A percentile compares a stretch with the other conserved stretches of the same genome.
Evolutionary conservation across 2,888 invertebrate genomes (phyloP).

Genomic region (Cinara cedri): DNA sequence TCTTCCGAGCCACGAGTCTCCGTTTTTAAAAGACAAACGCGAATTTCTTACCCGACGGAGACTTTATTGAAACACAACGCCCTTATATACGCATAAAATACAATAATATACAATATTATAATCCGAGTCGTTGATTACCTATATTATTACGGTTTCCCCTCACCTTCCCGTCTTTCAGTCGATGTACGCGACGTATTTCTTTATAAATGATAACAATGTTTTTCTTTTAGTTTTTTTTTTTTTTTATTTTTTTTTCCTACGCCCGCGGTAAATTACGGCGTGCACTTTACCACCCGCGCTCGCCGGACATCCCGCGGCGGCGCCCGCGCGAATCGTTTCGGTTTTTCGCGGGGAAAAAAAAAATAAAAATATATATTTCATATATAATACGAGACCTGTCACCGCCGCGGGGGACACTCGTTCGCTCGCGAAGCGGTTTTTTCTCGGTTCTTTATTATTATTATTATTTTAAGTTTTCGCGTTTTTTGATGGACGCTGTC

Average conservation of each 20-base stretch:
- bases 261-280: conserved; percentile 2
- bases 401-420: conserved; percentile 58
- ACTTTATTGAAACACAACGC: too few species aligned
- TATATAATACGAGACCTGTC: conserved; percentile 56
- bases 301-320: conserved; percentile 18
- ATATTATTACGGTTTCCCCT: too few species aligned
- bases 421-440: conserved; percentile 48
- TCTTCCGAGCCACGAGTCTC: too few species aligned
- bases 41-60: too few species aligned
- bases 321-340: conserved; percentile 20
- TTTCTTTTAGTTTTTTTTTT: neutral
- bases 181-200: too few species aligned
- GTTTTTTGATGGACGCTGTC: conserved; percentile 59
- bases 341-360: conserved; percentile 58
- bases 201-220: too few species aligned
- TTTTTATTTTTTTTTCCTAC: neutral
- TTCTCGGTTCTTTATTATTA: neutral
- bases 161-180: too few species aligned
- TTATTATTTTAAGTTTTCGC: neutral
- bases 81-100: too few species aligned
- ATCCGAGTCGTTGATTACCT: too few species aligned
- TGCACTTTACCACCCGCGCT: conserved; percentile 36
- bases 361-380: conserved; percentile 26
- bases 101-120: too few species aligned
- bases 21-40: too few species aligned